phyloP scores from a whole-genome alignment of 2,113 vertebrate genomes.

The Antechinus flavipes region DNA sequence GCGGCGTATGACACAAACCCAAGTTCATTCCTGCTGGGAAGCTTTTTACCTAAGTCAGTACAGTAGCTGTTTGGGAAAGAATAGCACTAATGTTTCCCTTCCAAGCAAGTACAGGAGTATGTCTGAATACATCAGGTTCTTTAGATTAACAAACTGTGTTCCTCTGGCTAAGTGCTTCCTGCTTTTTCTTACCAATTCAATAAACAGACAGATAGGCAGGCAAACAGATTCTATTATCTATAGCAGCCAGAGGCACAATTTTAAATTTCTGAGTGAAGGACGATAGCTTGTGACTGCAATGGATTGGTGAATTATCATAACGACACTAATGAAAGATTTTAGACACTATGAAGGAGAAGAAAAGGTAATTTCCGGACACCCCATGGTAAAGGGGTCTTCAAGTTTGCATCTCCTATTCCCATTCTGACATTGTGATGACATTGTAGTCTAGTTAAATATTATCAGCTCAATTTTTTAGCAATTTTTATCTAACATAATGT shows the following conservation, averaged over 20 bases:
- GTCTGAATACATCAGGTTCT: constrained; percentile 44
- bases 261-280: constrained; percentile 72
- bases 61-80: constrained; percentile 26
- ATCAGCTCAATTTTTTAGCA: background rate
- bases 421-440: constrained; percentile 15
- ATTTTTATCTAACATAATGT: background rate
- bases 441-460: background rate
- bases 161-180: constrained; percentile 55
- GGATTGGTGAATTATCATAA: constrained; percentile 63
- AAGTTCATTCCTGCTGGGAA: constrained; percentile 46
- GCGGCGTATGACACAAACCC: constrained; percentile 17
- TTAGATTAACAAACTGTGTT: constrained; percentile 70
- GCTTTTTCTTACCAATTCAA: constrained; percentile 68
- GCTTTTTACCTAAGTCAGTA: constrained; percentile 40
- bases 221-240: constrained; percentile 74
- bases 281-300: constrained; percentile 50
- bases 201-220: constrained; percentile 69
- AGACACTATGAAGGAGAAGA: constrained; percentile 46
- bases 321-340: constrained; percentile 65
- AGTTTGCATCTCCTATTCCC: background rate
- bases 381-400: background rate
- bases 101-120: background rate
- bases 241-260: constrained; percentile 62
- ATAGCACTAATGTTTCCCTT: constrained; percentile 3
- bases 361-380: constrained; percentile 14